Evolutionary conservation across 2,797 vertebrate genomes (phyloP).

Genomic region (Thunnus albacares): DNA sequence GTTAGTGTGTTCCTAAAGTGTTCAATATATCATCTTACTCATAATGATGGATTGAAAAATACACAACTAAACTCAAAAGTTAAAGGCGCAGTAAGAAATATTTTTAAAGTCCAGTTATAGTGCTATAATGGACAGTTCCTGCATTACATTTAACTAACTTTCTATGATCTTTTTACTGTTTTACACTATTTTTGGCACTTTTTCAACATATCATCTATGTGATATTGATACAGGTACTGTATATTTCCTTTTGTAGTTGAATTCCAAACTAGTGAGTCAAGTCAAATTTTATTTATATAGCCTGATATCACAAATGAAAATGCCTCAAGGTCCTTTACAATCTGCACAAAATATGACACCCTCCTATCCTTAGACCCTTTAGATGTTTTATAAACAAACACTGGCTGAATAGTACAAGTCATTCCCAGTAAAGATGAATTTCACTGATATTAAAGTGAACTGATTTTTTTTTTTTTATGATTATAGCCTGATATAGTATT

Average conservation of each 20-base stretch:
- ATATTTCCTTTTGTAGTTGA: background rate
- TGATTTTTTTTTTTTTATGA: background rate
- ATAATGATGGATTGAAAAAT: background rate
- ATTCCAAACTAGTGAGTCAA: background rate
- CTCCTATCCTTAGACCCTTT: too few relatives aligned
- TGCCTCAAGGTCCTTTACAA: too few relatives aligned
- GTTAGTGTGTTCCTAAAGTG: too few relatives aligned
- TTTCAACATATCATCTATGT: background rate
- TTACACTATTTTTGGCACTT: background rate
- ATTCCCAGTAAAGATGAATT: background rate
- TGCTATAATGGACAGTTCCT: background rate
- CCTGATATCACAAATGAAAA: too few relatives aligned
- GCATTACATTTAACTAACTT: background rate
- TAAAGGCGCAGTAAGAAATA: conserved; percentile 4
- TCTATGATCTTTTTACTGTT: background rate
- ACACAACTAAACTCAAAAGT: background rate
- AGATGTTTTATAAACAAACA: conserved; percentile 12
- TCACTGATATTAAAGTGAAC: conserved; percentile 42
- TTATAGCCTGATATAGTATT: conserved; percentile 49
- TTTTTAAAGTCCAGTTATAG: background rate
- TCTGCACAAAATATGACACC: too few relatives aligned
- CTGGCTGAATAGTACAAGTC: conserved; percentile 1
- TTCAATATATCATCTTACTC: background rate
- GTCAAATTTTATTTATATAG: too few relatives aligned
- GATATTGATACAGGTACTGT: too few relatives aligned